Percentiles rank a stretch among this genome's conserved stretches.
These are phyloP conservation scores for Opisthograptis luteolata DNA, from an alignment of 2,888 invertebrate genomes.

Conservation along the genomic window DNA sequence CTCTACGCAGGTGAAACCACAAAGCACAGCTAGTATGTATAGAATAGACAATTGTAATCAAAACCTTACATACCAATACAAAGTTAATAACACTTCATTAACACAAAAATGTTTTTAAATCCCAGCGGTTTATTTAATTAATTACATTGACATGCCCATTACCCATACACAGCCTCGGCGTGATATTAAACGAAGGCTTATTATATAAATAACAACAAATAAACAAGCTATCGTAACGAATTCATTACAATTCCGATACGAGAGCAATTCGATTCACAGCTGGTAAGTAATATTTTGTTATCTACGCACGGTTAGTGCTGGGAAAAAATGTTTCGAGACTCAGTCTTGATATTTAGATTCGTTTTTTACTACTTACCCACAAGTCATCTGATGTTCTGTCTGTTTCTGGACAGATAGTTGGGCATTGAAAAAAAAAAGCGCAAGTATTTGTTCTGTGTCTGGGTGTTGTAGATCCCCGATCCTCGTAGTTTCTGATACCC, in stretches of 20 bases:
- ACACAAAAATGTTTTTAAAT: neutral
- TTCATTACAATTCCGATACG: conserved; percentile 73
- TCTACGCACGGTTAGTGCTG: conserved; percentile 50
- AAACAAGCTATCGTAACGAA: conserved; percentile 58
- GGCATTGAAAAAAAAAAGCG: too few relatives aligned
- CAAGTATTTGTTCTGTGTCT: too few relatives aligned
- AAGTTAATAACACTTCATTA: conserved; percentile 3
- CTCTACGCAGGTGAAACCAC: too few relatives aligned
- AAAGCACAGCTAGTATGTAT: too few relatives aligned
- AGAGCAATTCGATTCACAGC: conserved; percentile 79
- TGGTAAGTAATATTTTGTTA: conserved; percentile 68
- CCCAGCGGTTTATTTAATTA: conserved; percentile 27
- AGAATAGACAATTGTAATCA: too few relatives aligned
- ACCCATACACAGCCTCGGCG: conserved; percentile 37
- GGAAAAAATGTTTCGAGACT: conserved; percentile 1
- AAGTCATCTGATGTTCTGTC: too few relatives aligned
- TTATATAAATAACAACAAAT: conserved; percentile 45
- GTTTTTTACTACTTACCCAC: too few relatives aligned
- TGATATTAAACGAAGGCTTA: conserved; percentile 45
- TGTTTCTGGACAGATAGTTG: too few relatives aligned
- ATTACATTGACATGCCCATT: conserved; percentile 22
- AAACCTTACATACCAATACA: neutral
- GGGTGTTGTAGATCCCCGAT: too few relatives aligned
- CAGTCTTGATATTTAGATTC: neutral
- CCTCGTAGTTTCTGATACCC: too few relatives aligned